phyloP scores from a whole-genome alignment of 2,113 vertebrate genomes.

The Pelmatolapia mariae region DNA sequence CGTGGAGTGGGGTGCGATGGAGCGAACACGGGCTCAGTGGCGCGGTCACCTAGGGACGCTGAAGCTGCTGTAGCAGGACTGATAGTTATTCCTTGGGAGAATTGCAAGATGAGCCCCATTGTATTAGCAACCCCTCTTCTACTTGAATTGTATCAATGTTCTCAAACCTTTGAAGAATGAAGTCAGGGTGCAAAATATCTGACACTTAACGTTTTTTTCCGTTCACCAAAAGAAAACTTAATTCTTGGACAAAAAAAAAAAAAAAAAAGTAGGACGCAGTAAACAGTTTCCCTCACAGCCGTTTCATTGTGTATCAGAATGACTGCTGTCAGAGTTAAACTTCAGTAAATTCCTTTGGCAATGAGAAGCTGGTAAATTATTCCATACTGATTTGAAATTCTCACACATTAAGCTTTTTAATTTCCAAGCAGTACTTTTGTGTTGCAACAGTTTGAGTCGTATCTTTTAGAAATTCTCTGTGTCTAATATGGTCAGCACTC shows the following conservation, averaged over 20 bases:
- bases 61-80: slow-evolving; percentile 77
- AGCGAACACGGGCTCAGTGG: slow-evolving; percentile 76
- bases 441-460: slow-evolving; percentile 55
- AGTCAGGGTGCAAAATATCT: slow-evolving; percentile 23
- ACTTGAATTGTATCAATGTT: slow-evolving; percentile 45
- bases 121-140: slow-evolving; percentile 67
- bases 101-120: slow-evolving; percentile 77
- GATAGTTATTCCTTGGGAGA: slow-evolving; percentile 80
- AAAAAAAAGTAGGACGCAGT: not conserved
- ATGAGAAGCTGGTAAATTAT: slow-evolving; percentile 46
- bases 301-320: slow-evolving; percentile 26
- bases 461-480: slow-evolving; percentile 68
- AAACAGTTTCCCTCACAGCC: not conserved
- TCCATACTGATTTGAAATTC: slow-evolving; percentile 59
- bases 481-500: slow-evolving; percentile 80
- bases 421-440: slow-evolving; percentile 65
- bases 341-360: slow-evolving; percentile 52
- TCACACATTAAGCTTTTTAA: slow-evolving; percentile 65
- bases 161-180: slow-evolving; percentile 21
- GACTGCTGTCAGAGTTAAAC: slow-evolving; percentile 33
- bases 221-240: not conserved
- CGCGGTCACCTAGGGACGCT: slow-evolving; percentile 78
- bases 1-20: slow-evolving; percentile 75
- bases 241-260: not conserved
- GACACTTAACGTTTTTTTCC: not conserved